A percentile compares a stretch with the other conserved stretches of the same genome.
phyloP scores from a whole-genome alignment of 2,797 vertebrate species.

The Liparis tanakae region DNA sequence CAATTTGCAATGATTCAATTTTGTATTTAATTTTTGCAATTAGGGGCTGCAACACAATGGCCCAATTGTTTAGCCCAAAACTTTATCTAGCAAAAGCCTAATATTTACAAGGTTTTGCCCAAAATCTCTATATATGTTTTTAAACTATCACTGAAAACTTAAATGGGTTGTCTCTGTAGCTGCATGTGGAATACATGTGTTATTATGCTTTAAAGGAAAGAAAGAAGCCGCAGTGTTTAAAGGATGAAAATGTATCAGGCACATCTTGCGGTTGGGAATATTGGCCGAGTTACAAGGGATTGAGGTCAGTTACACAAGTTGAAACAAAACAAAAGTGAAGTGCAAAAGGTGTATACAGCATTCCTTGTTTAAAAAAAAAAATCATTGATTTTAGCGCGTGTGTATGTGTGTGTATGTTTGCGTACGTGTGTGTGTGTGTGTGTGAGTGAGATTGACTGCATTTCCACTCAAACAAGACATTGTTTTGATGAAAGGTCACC shows the following conservation, averaged over 20 bases:
- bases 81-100: neutral
- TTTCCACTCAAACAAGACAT: constrained; percentile 21
- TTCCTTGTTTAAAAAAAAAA: constrained; percentile 10
- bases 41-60: neutral
- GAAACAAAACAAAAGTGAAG: neutral
- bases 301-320: constrained; percentile 3
- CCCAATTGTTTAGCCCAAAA: neutral
- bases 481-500: constrained; percentile 40
- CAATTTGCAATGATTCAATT: neutral
- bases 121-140: neutral
- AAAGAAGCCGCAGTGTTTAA: neutral
- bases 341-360: constrained; percentile 1
- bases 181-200: neutral
- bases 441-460: neutral
- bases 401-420: neutral
- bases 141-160: neutral
- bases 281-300: neutral
- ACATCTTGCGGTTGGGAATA: neutral
- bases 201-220: neutral
- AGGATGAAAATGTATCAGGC: neutral
- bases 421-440: neutral
- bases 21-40: neutral
- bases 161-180: neutral
- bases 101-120: neutral
- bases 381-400: constrained; percentile 9